Conservation (phyloP, 2,888 invertebrate genomes). For the Linnaemya tessellans region DNA sequence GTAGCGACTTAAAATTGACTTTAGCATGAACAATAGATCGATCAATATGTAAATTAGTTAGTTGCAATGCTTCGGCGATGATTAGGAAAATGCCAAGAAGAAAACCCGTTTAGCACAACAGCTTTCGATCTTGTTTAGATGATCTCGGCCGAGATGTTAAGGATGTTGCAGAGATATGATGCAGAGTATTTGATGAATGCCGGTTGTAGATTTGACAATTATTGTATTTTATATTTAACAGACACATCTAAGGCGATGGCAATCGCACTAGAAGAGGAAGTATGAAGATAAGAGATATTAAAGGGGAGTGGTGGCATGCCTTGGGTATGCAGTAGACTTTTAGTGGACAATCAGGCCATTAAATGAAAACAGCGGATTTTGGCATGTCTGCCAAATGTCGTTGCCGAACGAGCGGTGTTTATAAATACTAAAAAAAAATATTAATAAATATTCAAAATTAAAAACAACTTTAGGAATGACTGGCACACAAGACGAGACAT, state of each 20-base stretch:
- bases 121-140: constrained; percentile 32
- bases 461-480: constrained; percentile 30
- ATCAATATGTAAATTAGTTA: constrained; percentile 54
- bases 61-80: background rate
- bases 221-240: constrained; percentile 8
- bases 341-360: constrained; percentile 48
- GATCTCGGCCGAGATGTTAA: constrained; percentile 33
- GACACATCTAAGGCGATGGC: constrained; percentile 21
- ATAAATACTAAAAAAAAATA: constrained; percentile 34
- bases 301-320: constrained; percentile 21
- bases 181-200: background rate
- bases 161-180: constrained; percentile 26
- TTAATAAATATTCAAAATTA: constrained; percentile 28
- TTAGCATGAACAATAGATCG: constrained; percentile 38
- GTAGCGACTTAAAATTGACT: constrained; percentile 24
- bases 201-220: constrained; percentile 30
- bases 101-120: constrained; percentile 38
- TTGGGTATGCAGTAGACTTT: constrained; percentile 34
- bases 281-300: background rate
- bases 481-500: constrained; percentile 43
- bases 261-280: constrained; percentile 20
- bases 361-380: constrained; percentile 40
- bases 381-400: constrained; percentile 51
- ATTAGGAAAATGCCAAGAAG: background rate
- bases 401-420: constrained; percentile 20